Conservation (phyloP, 35 echinoderm and acorn worm genomes). For the Ptychodera flava region DNA sequence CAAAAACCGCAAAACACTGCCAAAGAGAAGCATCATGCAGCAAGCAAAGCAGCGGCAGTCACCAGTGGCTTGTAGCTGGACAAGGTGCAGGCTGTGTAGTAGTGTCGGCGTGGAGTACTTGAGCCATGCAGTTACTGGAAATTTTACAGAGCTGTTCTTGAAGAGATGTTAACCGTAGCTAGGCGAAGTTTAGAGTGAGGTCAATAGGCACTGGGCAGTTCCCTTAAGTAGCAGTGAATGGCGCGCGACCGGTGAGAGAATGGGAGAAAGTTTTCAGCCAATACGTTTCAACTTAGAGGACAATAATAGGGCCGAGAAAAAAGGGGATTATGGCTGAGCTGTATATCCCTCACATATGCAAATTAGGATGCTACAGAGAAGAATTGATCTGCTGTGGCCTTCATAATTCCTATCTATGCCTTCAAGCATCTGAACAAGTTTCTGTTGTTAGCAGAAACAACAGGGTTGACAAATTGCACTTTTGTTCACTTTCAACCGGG, state of each 20-base stretch:
- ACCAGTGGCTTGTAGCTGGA: no score
- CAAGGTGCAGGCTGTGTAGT: no score
- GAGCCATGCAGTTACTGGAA: not conserved
- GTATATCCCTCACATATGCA: not conserved
- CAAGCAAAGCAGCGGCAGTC: not conserved
- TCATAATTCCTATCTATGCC: not conserved
- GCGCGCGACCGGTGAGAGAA: not conserved
- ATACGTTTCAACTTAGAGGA: not conserved
- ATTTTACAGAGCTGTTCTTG: not conserved
- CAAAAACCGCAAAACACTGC: not conserved
- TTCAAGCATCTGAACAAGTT: not conserved
- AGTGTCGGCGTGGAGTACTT: not conserved
- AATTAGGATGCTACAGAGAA: not conserved
- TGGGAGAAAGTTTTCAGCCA: not conserved
- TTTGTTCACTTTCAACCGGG: not conserved
- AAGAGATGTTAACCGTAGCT: not conserved
- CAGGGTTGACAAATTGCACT: not conserved
- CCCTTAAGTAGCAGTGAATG: not conserved
- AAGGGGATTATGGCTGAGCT: not conserved
- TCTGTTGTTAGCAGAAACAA: not conserved
- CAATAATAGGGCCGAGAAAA: not conserved
- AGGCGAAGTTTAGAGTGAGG: not conserved
- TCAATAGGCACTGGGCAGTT: not conserved
- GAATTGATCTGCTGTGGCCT: not conserved
- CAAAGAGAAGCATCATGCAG: not conserved